phyloP scores from a whole-genome alignment of 2,888 invertebrate species.

The Sinohyriopsis cumingii region DNA sequence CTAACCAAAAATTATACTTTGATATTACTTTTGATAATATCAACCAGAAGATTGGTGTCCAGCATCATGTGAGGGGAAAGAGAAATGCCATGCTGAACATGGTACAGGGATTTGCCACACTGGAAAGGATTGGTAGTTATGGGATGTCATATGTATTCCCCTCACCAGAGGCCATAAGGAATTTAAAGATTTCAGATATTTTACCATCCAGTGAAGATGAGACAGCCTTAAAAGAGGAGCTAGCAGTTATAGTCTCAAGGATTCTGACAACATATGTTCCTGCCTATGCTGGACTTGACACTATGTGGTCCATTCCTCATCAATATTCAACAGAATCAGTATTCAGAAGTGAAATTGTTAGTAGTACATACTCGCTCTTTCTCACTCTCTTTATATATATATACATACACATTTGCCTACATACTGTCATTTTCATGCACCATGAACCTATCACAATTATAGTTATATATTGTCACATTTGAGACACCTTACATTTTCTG shows the following conservation, averaged over 20 bases:
- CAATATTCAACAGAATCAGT: too few species aligned
- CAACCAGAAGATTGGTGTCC: constrained; percentile 18
- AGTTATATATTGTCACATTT: too few species aligned
- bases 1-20: too few species aligned
- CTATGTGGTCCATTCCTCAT: too few species aligned
- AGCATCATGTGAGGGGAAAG: constrained; percentile 13
- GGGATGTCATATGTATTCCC: constrained; percentile 3
- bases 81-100: constrained; percentile 9
- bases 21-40: constrained; percentile 11
- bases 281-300: too few species aligned
- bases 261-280: neutral
- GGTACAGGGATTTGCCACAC: constrained; percentile 14
- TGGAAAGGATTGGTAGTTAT: constrained; percentile 7
- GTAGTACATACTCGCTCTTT: too few species aligned
- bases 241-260: constrained; percentile 2
- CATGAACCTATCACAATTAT: too few species aligned
- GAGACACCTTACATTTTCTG: too few species aligned
- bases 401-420: too few species aligned
- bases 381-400: too few species aligned
- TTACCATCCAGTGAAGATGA: constrained; percentile 8
- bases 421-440: too few species aligned
- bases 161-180: constrained; percentile 6
- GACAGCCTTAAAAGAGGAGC: constrained; percentile 6
- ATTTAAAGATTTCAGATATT: constrained; percentile 1
- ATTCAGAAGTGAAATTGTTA: too few species aligned